These are phyloP conservation scores for Perognathus longimembris DNA, from an alignment of 2,113 vertebrate species.

Conservation along the genomic window DNA sequence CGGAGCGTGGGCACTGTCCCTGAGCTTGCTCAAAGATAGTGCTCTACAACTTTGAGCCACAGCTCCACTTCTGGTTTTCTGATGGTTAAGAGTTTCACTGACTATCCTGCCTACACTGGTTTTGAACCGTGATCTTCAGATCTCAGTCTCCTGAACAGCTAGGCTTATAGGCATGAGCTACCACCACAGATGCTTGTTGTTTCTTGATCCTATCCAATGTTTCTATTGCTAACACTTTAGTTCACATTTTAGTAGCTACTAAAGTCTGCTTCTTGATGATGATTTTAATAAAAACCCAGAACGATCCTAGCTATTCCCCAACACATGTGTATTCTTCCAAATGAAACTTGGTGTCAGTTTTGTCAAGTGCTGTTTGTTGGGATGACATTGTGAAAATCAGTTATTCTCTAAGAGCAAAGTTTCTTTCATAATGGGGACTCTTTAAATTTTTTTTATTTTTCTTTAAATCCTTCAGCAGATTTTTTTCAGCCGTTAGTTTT, in stretches of 20 bases:
- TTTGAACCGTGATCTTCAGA: too few relatives aligned
- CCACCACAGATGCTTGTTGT: too few relatives aligned
- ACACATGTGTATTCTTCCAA: neutral
- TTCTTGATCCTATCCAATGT: neutral
- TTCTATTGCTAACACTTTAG: neutral
- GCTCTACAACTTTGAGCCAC: too few relatives aligned
- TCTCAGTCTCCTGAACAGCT: too few relatives aligned
- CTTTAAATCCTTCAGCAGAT: neutral
- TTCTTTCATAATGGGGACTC: neutral
- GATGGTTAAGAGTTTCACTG: too few relatives aligned
- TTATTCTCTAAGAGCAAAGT: neutral
- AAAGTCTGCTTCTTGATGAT: neutral
- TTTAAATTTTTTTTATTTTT: neutral
- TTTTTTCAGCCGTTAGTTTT: neutral
- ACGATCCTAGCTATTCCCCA: neutral
- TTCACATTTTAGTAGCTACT: constrained; percentile 4
- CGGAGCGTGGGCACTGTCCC: too few relatives aligned
- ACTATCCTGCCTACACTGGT: too few relatives aligned
- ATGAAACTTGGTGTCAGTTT: neutral
- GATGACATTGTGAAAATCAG: neutral
- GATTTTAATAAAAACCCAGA: neutral
- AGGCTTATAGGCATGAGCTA: too few relatives aligned
- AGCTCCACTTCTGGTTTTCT: too few relatives aligned
- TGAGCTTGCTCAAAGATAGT: too few relatives aligned
- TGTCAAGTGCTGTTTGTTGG: neutral